Base-by-base conservation (phyloP, 1,140 invertebrate species). In the Trinorchestia longiramus region DNA sequence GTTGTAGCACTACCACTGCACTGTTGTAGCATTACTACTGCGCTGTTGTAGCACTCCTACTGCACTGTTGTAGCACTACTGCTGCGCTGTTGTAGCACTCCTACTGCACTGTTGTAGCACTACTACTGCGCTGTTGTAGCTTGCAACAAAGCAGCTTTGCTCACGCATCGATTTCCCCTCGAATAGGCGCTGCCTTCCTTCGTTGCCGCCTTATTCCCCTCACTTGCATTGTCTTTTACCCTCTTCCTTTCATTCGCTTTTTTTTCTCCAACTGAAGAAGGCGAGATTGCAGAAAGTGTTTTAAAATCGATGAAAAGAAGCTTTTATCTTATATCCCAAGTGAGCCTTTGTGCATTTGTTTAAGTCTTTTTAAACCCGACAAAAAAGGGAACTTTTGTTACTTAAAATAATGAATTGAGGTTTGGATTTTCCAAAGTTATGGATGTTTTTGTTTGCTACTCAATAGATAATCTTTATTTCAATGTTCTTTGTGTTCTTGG, bases 141-240 rank as follows among this genome's bases (percentile, higher is more conserved):
- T 41, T 90, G 28, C 43, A 90, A 90, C 88, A 90, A 41, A 42
- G 88, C 11, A 42, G 88, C 88, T 90, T 42, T 42, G 88, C 88
- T 42, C 88, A 43, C 8, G 23, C 88, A 90, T 90, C 88, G 88
- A 90, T 90, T 90, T 90, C 88, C 88, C 88, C 88, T 90, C 88
- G 41, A 90, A 90, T 43, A 43, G 88, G 41, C 11, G 88, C 88
- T 43, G n/a, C 88, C 88, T 90, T 15, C 88, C 88, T 28, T 87
- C 41, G 41, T 36, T 28, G 88, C 88, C 41, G 41, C 43, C 88
- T 42, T 41, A 36, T 36, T 90, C 88, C 88, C 88, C 88, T 90
- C 88, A 90, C 43, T 90, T 90, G 88, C 88, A 90, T 90, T 90
- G 88, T 43, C 88, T 41, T 90, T 15, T 42, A 17, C 15, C 15